These are phyloP conservation scores for Sussaba pulchella DNA, from an alignment of 2,888 invertebrate genomes.

Conservation along the genomic window DNA sequence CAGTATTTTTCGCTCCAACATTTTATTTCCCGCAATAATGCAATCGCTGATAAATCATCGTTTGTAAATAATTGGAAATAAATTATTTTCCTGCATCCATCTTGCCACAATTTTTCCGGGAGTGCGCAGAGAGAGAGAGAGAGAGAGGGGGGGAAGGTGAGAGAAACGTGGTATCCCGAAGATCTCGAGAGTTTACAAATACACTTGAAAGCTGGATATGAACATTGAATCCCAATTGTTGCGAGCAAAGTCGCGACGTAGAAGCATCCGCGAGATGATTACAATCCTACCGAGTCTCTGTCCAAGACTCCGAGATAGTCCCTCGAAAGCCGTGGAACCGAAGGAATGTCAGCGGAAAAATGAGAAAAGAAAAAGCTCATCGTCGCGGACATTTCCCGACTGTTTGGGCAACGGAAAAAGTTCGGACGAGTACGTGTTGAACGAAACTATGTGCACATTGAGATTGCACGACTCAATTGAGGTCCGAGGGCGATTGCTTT, in stretches of 20 bases:
- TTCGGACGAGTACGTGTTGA: neutral
- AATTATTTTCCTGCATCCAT: too few species aligned
- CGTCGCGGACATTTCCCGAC: neutral
- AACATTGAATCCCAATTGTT: constrained; percentile 58
- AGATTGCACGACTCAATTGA: constrained; percentile 44
- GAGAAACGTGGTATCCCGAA: neutral
- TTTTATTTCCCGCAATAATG: too few species aligned
- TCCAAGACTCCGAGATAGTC: too few species aligned
- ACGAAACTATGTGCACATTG: constrained; percentile 13
- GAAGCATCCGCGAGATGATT: constrained; percentile 32
- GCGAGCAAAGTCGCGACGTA: too few species aligned
- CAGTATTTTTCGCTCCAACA: neutral
- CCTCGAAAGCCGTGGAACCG: neutral
- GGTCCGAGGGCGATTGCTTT: constrained; percentile 33
- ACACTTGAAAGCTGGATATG: constrained; percentile 51
- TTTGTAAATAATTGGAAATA: too few species aligned
- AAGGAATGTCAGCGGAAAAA: neutral
- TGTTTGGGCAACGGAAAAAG: neutral
- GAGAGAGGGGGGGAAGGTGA: neutral
- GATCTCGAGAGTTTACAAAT: constrained; percentile 39
- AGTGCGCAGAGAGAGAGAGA: too few species aligned
- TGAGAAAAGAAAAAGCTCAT: neutral
- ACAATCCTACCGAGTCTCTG: too few species aligned
- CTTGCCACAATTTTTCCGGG: too few species aligned
- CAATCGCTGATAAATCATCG: too few species aligned